These are phyloP conservation scores for Gavia stellata DNA, from an alignment of 2,113 vertebrate genomes.

Conservation along the genomic window DNA sequence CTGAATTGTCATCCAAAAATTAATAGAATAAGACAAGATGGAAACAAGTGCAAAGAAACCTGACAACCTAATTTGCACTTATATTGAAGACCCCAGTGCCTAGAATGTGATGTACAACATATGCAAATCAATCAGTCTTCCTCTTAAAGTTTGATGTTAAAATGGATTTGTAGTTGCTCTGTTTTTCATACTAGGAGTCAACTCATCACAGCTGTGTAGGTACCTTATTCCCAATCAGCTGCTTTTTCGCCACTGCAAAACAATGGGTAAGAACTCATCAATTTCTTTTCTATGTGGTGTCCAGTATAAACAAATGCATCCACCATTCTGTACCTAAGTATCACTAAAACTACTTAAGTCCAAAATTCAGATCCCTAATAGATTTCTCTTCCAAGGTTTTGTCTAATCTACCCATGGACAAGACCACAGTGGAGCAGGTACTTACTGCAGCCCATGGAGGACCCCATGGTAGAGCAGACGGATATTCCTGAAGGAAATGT, in stretches of 20 bases:
- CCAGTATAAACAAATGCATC: neutral
- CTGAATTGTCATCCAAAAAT: neutral
- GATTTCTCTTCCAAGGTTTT: neutral
- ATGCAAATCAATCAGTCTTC: neutral
- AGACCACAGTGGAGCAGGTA: neutral
- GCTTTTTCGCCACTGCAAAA: neutral
- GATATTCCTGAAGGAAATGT: neutral
- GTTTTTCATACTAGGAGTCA: neutral
- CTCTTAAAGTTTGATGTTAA: neutral
- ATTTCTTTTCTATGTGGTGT: neutral
- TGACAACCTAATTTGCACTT: neutral
- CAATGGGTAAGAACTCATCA: rapidly evolving
- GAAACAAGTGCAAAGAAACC: neutral
- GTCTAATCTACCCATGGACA: neutral
- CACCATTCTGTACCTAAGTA: neutral
- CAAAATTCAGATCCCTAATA: neutral
- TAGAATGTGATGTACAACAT: neutral
- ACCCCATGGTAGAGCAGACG: neutral
- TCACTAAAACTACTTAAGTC: neutral
- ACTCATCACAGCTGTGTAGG: neutral
- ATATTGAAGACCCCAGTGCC: neutral
- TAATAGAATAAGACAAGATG: neutral
- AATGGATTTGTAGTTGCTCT: neutral
- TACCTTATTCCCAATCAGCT: neutral
- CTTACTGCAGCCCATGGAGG: neutral